Percentiles rank a stretch among this genome's conserved stretches.
Conservation (phyloP, 2,113 vertebrate species). For the Jacana jacana region DNA sequence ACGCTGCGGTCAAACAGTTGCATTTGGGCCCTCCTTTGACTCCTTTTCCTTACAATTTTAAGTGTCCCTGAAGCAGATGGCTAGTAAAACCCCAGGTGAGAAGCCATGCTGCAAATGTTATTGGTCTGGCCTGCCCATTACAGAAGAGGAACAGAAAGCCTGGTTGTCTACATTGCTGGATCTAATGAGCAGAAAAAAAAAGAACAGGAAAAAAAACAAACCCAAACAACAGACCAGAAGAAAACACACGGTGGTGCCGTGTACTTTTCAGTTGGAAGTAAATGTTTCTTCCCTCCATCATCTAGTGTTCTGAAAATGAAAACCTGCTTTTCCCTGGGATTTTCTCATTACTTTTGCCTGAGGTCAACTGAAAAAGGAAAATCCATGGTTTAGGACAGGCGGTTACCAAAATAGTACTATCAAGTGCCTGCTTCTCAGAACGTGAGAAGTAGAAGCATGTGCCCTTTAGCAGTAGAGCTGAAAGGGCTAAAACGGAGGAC, state of each 20-base stretch:
- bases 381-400: neutral
- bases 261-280: neutral
- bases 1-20: neutral
- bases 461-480: neutral
- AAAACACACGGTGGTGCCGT: neutral
- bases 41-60: neutral
- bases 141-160: slow-evolving; percentile 37
- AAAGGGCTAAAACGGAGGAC: neutral
- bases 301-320: slow-evolving; percentile 33
- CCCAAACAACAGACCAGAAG: neutral
- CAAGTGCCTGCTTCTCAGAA: neutral
- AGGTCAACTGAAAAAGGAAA: slow-evolving; percentile 27
- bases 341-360: slow-evolving; percentile 38
- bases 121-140: slow-evolving; percentile 29
- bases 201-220: neutral
- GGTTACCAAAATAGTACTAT: neutral
- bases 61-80: neutral
- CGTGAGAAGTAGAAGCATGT: neutral
- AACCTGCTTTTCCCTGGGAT: slow-evolving; percentile 36
- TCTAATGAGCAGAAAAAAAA: neutral
- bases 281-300: slow-evolving; percentile 14
- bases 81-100: neutral
- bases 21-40: neutral
- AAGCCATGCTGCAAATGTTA: neutral
- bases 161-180: neutral